Base-by-base conservation (phyloP, 2,797 vertebrate species). In the Arremon brunneinucha region DNA sequence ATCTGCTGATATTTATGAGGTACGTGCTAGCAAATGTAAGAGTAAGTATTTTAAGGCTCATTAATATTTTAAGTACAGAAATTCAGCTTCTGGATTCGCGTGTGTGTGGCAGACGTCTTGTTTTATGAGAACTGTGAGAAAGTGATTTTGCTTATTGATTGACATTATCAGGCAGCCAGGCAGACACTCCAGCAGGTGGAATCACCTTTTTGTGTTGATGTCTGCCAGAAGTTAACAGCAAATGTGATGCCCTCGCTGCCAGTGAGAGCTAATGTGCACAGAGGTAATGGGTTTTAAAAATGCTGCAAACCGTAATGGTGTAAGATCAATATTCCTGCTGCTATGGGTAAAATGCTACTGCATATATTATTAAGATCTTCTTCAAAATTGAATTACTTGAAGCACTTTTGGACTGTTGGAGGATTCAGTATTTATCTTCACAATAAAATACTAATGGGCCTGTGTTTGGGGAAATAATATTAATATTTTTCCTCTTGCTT, bases 311-410 rank as follows among this genome's bases (percentile, higher is more conserved):
- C 46, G 97, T 98, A 98, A 98, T 98, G 97, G 96, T 89, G 92
- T 82, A 75, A 97, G 97, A 98, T 98, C 98, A 97, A 98, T 98
- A 98, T 95, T 96, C 94, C 95, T 97, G 95, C 86, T 96, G 91
- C 93, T 94, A 87, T 82, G 98, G 97, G 97, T 97, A 98, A 98
- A 98, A 97, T 94, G 90, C 71, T 93, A 16, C 86, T 94, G 93
- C 95, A 97, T 98, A 90, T 97, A 97, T 98, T 98, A 98, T 98
- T 97, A 98, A 98, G 97, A 93, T 89, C 69, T 89, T 94, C 68
- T 91, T 96, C 87, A 97, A 95, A 98, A 96, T 41, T 93, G 89
- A 95, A 94, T 70, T 79, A 89, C 95, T 97, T 88, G 83, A 80
- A 96, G 79, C 76, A 92, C 79, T 96, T 94, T 74, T 93, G 59